Base-by-base conservation (phyloP, 2,888 invertebrate genomes). In the Megamerina dolium region DNA sequence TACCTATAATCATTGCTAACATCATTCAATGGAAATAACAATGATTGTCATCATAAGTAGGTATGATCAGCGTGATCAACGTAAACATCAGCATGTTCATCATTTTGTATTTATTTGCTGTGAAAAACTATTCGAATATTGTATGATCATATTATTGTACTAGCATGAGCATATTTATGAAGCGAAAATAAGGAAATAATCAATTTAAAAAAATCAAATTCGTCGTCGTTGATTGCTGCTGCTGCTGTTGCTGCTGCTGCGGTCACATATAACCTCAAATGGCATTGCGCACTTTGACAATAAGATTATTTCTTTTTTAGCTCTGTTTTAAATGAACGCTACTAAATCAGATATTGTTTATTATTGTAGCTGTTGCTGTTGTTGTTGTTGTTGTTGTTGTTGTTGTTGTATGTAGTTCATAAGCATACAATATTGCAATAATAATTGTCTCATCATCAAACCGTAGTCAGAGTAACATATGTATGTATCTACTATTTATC, bases 161-260 rank as follows among this genome's bases (percentile, higher is more conserved):
- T n/a, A n/a, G n/a, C n/a, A n/a, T n/a, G n/a, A n/a, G n/a, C n/a
- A n/a, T n/a, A n/a, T n/a, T n/a, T n/a, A n/a, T n/a, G 10, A 23
- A 8, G 10, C 18, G 34, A 17, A 37, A 68, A 68, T 66, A 65
- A 68, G 68, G 67, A 68, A 68, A 67, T 66, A 68, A 68, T 67
- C 68, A 68, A 68, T 68, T 68, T 66, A 68, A 64, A 68, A 66
- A 68, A 67, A 67, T 67, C 68, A 65, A 68, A 66, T 63, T 64
- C 63, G 57, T 54, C 57, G 45, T 48, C 16, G 30, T 33, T 31
- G 32, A 17, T 37, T 37, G 44, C 34, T 37, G 46, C 42, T 44
- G 45, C 45, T 44, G 36, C 16, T 35, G 37, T 31, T 37, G 19
- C 40, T 37, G 44, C 34, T 37, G 46, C 42, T 44, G 45, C 45